Evolutionary conservation across 2,888 invertebrate genomes (phyloP), one percentile per base, ranked within the genome.

Genomic region (Cistogaster globosa): DNA sequence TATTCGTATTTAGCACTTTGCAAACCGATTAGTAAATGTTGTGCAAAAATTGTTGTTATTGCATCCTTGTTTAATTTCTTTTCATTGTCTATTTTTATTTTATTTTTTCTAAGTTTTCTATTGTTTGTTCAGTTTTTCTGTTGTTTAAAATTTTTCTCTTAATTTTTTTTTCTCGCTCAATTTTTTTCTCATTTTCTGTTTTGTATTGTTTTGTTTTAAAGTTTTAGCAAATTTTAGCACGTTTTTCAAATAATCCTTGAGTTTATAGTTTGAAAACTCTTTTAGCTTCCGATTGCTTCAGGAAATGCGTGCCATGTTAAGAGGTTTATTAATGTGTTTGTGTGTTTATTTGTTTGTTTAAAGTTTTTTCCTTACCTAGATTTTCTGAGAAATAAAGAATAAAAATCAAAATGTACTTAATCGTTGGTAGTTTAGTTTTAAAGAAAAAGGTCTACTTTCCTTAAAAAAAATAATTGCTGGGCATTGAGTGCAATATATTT

Each of bases 181-280:
- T 32, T 32, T 32, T 32, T 0, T 42, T 45, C 14, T 20, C 12
- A 12, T 22, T 20, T 18, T 18, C 14, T 20, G 42, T 45, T 20
- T 72, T 58, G 69, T 57, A 58, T 63, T 60, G 45, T 72, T 67
- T 45, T 65, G 36, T 76, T 79, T 48, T 79, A 72, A 7, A 80
- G 71, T 80, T 84, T 77, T 74, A 68, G 72, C 80, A 77, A 84
- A 80, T 83, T 82, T 81, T 81, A 60, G 86, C 87, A 87, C 87
- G 87, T 87, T 87, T 86, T 75, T 58, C 80, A 86, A 86, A 87
- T 87, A 86, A 87, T 86, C 86, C 87, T 86, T 83, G 74, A 84
- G 86, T 82, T 86, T 75, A 84, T 85, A 83, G 81, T 85, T 85
- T 63, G 68, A 79, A 58, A 84, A 79, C 68, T 79, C 53, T 79